Evolutionary conservation across 2,113 vertebrate species (phyloP), one percentile per base, ranked within the genome.

Genomic region (Charadrius vociferus): DNA sequence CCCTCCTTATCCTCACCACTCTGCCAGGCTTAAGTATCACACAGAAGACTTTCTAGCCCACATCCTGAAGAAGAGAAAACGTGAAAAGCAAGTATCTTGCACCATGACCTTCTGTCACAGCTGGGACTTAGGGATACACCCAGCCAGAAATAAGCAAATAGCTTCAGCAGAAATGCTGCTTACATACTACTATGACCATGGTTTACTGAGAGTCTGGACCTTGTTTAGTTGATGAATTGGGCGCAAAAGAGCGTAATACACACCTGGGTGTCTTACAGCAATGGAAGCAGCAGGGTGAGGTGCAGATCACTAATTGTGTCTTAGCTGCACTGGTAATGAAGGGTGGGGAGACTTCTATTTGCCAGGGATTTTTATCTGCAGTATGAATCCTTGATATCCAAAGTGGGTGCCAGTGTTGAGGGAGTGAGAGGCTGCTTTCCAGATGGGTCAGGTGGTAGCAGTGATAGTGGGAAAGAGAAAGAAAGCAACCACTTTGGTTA

Each of bases 141-240:
- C 21, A 70, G 16, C 13, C 26, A 65, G 63, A 84, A 90, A 52
- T 34, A 78, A 86, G 37, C 20, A 75, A 55, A n/a, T 32, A 52
- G 13, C 22, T 71, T 65, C 21, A 70, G 45, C 34, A 65, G 49
- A 73, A 77, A 52, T n/a, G 34, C 34, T 68, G 39, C 26, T 59
- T 32, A 14, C 0, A 1, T 24, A 18, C 16, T 81, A 14, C 34
- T 43, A 4, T 52, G 32, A 26, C 4, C 6, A 0, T 23, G 10
- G 34, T 49, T 91, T 67, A n/a, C 29, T 61, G 34, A 13, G 19
- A 77, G 30, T 23, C 43, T 68, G 36, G 19, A 77, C 29, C 49
- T 61, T 58, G 12, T 61, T 77, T 45, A 61, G 10, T 43, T 55
- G 59, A 32, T 50, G 61, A 53, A 43, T 78, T 88, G 45, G 18